Percentiles rank a stretch among this genome's conserved stretches.
Conservation (phyloP, 2,113 vertebrate genomes). For the Hippocampus abdominalis region DNA sequence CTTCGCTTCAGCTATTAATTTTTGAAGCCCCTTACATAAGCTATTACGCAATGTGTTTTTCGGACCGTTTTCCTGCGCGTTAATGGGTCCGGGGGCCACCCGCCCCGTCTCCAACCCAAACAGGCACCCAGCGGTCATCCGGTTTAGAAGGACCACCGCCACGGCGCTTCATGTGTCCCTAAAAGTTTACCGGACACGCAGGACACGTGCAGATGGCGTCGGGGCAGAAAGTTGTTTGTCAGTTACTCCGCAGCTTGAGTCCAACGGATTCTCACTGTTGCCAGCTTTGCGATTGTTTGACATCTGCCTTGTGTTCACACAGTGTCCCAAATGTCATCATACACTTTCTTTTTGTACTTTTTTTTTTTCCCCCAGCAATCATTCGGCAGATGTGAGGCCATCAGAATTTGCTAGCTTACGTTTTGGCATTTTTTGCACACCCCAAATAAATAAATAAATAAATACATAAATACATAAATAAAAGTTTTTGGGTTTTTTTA, state of each 20-base stretch:
- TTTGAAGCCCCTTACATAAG: constrained; percentile 49
- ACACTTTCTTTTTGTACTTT: too few relatives aligned
- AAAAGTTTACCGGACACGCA: constrained; percentile 19
- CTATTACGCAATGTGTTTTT: constrained; percentile 60
- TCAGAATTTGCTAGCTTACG: too few relatives aligned
- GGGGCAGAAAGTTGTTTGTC: constrained; percentile 22
- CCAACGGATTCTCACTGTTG: constrained; percentile 1
- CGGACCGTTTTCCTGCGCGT: constrained; percentile 31
- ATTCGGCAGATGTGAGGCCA: too few relatives aligned
- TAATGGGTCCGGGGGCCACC: constrained; percentile 43
- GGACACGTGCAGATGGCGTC: constrained; percentile 29
- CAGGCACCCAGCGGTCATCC: constrained; percentile 28
- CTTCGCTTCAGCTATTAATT: constrained; percentile 48
- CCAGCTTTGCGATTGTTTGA: constrained; percentile 8
- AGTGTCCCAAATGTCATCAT: not conserved
- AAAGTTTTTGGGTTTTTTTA: too few relatives aligned
- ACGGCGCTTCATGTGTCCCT: constrained; percentile 22
- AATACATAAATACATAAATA: too few relatives aligned
- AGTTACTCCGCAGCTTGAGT: constrained; percentile 37
- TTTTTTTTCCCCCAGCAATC: too few relatives aligned
- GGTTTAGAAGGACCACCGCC: constrained; percentile 24
- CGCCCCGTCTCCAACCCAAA: constrained; percentile 34
- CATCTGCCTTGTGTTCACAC: too few relatives aligned
- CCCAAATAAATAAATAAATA: too few relatives aligned
- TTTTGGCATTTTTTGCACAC: too few relatives aligned